Evolutionary conservation across 2,888 invertebrate genomes (phyloP), one percentile per base, ranked within the genome.

Genomic region (Pristionchus fissidentatus): DNA sequence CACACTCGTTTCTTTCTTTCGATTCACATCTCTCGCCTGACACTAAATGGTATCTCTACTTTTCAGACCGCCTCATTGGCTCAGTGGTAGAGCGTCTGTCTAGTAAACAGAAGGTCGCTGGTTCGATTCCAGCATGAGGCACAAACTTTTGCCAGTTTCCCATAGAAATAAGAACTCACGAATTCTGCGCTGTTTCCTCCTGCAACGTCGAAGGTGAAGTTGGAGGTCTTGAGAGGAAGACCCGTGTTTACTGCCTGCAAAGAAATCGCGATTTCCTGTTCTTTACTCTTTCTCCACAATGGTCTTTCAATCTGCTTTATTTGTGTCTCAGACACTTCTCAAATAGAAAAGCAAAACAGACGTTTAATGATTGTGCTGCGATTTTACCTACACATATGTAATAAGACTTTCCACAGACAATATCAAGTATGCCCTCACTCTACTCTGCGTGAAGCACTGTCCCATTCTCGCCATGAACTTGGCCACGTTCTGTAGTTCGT

Each of bases 381-480:
- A n/a, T n/a, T n/a, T n/a, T n/a, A n/a, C n/a, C n/a, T n/a, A n/a
- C n/a, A n/a, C n/a, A n/a, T n/a, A n/a, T n/a, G n/a, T n/a, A n/a
- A n/a, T n/a, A n/a, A n/a, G n/a, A n/a, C n/a, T n/a, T n/a, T n/a
- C n/a, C n/a, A n/a, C n/a, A n/a, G n/a, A n/a, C n/a, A n/a, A n/a
- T n/a, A n/a, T n/a, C n/a, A n/a, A n/a, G 10, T 19, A n/a, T 73
- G 52, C 32, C 83, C n/a, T 15, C 7, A 88, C 87, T 84, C 79
- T 84, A n/a, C 85, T 83, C 79, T 92, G 92, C 19, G 93, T 93
- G 84, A 93, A 92, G 83, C 91, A 92, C 84, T 92, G 92, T 35
- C 93, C 93, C 85, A 93, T 87, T 13, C 93, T 87, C 38, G 93
- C 92, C 89, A 93, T 92, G 86, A 92, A 89, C 86, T 93, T 93